phyloP scores from a whole-genome alignment of 2,113 vertebrate species.

The Pterocles gutturalis region DNA sequence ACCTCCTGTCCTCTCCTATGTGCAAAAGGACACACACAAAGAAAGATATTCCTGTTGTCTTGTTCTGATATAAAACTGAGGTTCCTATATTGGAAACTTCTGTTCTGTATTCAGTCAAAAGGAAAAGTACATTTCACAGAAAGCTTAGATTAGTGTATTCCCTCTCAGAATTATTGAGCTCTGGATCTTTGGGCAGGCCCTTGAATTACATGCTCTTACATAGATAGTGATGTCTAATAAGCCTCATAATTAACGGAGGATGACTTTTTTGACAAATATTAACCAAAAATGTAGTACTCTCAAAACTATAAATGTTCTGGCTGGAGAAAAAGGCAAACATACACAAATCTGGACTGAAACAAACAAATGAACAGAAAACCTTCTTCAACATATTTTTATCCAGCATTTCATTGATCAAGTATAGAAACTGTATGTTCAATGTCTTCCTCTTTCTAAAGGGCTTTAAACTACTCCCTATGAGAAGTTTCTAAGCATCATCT shows the following conservation, averaged over 20 bases:
- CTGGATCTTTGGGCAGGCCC: background rate
- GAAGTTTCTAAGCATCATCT: background rate
- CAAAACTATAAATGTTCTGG: background rate
- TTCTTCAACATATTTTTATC: background rate
- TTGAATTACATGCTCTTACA: background rate
- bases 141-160: background rate
- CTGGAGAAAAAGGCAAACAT: background rate
- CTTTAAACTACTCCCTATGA: background rate
- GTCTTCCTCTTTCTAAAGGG: background rate
- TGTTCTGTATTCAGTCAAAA: background rate
- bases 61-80: background rate
- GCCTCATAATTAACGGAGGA: background rate
- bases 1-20: background rate
- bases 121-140: background rate
- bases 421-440: background rate
- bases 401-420: background rate
- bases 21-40: background rate
- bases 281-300: background rate
- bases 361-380: background rate
- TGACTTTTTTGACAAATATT: background rate
- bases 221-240: background rate
- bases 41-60: background rate
- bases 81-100: background rate
- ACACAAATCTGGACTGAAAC: background rate
- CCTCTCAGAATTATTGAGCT: background rate